A percentile compares a stretch with the other conserved stretches of the same genome.
Evolutionary conservation across 2,113 vertebrate species (phyloP).

Genomic region (Chionodraco myersi): DNA sequence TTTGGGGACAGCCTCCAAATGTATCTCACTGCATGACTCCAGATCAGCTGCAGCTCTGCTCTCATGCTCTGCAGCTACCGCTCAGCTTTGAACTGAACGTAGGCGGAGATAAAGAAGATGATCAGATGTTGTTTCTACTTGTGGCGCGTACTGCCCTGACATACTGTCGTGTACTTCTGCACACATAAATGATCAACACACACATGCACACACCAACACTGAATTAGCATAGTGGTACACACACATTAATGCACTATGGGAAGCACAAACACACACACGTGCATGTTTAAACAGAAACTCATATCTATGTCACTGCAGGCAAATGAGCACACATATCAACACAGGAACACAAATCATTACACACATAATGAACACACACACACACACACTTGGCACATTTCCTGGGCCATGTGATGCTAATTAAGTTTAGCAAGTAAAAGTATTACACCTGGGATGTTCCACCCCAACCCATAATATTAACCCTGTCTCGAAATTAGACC

Average conservation of each 20-base stretch:
- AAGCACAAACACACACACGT: conserved; percentile 1
- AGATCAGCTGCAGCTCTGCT: background rate
- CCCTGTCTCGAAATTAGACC: conserved; percentile 58
- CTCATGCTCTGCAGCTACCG: background rate
- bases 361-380: conserved; percentile 17
- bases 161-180: conserved; percentile 25
- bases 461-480: conserved; percentile 71
- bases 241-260: background rate
- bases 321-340: conserved; percentile 34
- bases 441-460: conserved; percentile 69
- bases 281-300: background rate
- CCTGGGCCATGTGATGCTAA: conserved; percentile 75
- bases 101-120: background rate
- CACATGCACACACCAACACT: background rate
- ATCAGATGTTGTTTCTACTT: conserved; percentile 10
- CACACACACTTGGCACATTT: conserved; percentile 48
- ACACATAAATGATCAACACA: background rate
- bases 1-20: no score
- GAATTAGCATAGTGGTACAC: background rate
- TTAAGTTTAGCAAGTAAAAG: conserved; percentile 77
- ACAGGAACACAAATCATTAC: conserved; percentile 27
- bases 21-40: no score
- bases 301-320: conserved; percentile 17
- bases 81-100: conserved; percentile 11
- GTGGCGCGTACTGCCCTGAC: background rate